Percentiles rank a stretch among this genome's conserved stretches.
Conservation (phyloP, 2,888 invertebrate genomes). For the Diabrotica balteata region DNA sequence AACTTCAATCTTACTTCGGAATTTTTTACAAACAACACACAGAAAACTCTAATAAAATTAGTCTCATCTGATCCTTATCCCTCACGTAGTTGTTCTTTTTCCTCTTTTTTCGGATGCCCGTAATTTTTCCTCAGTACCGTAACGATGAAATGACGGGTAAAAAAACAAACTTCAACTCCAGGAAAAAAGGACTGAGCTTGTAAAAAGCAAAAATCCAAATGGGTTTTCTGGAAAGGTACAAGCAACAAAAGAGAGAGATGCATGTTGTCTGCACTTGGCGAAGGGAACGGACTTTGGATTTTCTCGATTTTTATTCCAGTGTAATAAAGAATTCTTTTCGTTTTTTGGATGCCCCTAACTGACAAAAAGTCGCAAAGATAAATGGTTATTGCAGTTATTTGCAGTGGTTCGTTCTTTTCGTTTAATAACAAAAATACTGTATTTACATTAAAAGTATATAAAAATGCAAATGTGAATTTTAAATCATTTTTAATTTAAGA, state of each 20-base stretch:
- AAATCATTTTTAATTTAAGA: too few species aligned
- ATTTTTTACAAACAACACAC: not conserved
- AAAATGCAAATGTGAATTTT: too few species aligned
- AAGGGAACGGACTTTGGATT: not conserved
- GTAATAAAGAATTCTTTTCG: too few species aligned
- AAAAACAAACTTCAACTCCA: not conserved
- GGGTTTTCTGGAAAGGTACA: constrained; percentile 1
- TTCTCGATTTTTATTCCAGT: too few species aligned
- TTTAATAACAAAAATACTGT: too few species aligned
- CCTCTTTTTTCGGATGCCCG: not conserved
- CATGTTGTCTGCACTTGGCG: not conserved
- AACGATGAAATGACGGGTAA: not conserved
- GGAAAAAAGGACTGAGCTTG: not conserved
- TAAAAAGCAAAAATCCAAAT: not conserved
- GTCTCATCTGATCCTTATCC: constrained; percentile 8
- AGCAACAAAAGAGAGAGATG: not conserved
- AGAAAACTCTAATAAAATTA: constrained; percentile 9
- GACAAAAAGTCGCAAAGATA: too few species aligned
- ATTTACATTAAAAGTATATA: too few species aligned
- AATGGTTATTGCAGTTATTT: too few species aligned
- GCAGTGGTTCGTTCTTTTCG: too few species aligned
- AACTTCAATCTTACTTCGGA: not conserved
- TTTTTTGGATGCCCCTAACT: too few species aligned
- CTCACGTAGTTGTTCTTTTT: constrained; percentile 5
- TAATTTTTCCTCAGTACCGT: constrained; percentile 4